phyloP scores from a whole-genome alignment of 2,888 invertebrate species.

The Xylota sylvarum region DNA sequence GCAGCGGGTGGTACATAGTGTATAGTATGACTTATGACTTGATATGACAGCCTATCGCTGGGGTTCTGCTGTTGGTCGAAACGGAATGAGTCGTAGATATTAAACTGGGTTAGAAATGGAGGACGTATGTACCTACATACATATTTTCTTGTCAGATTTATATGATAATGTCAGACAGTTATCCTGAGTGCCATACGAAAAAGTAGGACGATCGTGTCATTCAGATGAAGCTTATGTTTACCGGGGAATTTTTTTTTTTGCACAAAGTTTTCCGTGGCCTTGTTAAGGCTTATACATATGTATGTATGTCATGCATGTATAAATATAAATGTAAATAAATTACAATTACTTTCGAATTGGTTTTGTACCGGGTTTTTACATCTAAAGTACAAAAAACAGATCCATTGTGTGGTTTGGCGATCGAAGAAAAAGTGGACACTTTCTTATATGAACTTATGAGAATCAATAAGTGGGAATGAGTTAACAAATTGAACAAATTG shows the following conservation, averaged over 20 bases:
- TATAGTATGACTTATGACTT: not conserved
- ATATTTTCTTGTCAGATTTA: not conserved
- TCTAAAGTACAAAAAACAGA: no score
- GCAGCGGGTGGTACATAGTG: not conserved
- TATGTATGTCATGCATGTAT: no score
- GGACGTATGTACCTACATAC: not conserved
- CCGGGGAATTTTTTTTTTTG: not conserved
- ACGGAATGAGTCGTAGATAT: not conserved
- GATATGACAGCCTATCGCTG: not conserved
- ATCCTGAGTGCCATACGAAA: not conserved
- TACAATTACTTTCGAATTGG: no score
- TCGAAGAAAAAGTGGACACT: no score
- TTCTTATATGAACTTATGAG: no score
- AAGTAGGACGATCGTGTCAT: not conserved
- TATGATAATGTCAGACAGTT: not conserved
- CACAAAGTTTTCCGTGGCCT: no score
- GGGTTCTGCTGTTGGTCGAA: not conserved
- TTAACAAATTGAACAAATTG: no score
- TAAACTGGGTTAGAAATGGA: not conserved
- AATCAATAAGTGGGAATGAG: no score
- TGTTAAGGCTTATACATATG: no score
- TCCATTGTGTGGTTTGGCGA: no score
- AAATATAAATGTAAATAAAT: no score
- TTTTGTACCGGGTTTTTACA: no score
- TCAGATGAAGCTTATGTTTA: not conserved